Evolutionary conservation across 2,888 invertebrate genomes (phyloP).

Genomic region (Ormyrus rosae): DNA sequence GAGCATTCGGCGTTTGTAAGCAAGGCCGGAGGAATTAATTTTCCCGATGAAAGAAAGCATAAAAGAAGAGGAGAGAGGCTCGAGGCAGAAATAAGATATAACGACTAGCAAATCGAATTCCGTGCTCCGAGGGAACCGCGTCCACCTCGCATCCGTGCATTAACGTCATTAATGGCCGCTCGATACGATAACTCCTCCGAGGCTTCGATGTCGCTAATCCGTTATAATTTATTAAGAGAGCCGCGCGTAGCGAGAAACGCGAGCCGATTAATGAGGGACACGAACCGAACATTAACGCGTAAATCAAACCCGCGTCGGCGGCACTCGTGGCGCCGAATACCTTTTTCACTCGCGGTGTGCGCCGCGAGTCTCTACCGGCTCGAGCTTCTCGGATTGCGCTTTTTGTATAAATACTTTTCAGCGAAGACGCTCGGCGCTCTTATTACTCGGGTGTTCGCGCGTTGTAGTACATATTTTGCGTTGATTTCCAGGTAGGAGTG

Average conservation of each 20-base stretch:
- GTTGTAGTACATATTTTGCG: no score
- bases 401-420: no score
- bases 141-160: conserved; percentile 16
- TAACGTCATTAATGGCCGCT: conserved; percentile 45
- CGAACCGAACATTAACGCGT: conserved; percentile 35
- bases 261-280: conserved; percentile 51
- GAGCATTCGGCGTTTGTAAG: no score
- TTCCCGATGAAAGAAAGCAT: background rate
- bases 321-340: conserved; percentile 30
- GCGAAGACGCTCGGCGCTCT: no score
- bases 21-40: no score
- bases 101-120: conserved; percentile 38
- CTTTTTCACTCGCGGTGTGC: background rate
- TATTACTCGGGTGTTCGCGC: no score
- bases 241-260: conserved; percentile 7
- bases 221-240: conserved; percentile 47
- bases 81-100: conserved; percentile 15
- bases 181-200: conserved; percentile 32
- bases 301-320: conserved; percentile 37
- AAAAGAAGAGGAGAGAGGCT: background rate
- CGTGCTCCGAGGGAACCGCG: background rate
- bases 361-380: background rate
- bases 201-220: conserved; percentile 46
- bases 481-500: no score
- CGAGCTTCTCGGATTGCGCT: background rate